Evolutionary conservation across 1,140 invertebrate genomes (phyloP).

Genomic region (Zophobas atratus): DNA sequence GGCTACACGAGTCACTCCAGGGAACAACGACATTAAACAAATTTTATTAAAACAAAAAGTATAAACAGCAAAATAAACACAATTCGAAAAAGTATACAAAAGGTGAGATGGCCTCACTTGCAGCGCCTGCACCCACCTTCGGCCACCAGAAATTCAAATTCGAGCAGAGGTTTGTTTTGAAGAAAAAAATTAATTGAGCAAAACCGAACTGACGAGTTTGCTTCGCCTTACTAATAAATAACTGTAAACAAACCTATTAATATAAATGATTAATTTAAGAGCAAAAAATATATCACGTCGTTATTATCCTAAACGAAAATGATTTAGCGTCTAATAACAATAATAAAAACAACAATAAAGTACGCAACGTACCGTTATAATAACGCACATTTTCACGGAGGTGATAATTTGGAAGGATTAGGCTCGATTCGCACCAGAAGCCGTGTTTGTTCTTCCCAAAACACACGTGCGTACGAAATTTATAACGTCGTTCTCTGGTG

Average conservation of each 20-base stretch:
- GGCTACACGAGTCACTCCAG: too few species aligned
- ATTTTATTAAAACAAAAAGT: too few species aligned
- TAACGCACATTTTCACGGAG: not conserved
- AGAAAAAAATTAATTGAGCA: constrained; percentile 36
- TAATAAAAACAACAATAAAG: constrained; percentile 26
- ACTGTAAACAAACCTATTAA: constrained; percentile 41
- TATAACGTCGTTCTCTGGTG: not conserved
- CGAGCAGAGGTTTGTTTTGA: constrained; percentile 26
- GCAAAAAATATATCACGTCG: constrained; percentile 27
- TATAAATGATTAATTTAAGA: constrained; percentile 37
- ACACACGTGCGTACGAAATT: not conserved
- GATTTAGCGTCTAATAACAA: constrained; percentile 10
- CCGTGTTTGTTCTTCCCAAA: not conserved
- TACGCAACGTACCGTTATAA: constrained; percentile 1
- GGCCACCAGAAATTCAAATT: constrained; percentile 26
- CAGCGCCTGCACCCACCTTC: not conserved
- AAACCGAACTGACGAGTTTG: constrained; percentile 28
- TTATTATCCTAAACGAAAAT: constrained; percentile 3
- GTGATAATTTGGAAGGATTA: constrained; percentile 21
- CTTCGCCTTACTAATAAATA: constrained; percentile 40
- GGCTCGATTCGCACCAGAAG: not conserved
- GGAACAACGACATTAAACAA: too few species aligned
- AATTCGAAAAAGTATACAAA: too few species aligned
- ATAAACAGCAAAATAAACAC: too few species aligned
- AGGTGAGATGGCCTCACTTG: too few species aligned